These are phyloP conservation scores for Microtus montanus DNA, from an alignment of 2,113 vertebrate species.

Conservation along the genomic window DNA sequence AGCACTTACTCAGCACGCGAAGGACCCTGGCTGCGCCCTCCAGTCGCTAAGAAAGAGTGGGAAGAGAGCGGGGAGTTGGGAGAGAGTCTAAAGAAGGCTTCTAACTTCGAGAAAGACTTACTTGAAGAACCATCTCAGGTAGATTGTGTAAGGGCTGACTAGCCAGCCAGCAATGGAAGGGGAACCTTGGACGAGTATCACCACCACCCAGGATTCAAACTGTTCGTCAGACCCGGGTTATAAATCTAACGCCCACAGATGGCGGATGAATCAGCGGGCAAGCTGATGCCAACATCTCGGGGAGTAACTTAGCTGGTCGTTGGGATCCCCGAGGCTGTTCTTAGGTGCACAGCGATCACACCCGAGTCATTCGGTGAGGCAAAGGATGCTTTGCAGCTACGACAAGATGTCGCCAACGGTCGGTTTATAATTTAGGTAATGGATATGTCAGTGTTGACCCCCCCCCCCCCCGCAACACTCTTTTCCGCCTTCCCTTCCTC, in stretches of 20 bases:
- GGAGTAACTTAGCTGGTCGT: neutral
- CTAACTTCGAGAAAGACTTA: neutral
- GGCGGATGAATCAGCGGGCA: slow-evolving; percentile 45
- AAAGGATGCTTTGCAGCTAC: slow-evolving; percentile 29
- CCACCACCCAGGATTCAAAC: neutral
- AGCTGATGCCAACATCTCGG: neutral
- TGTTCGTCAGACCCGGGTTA: slow-evolving; percentile 31
- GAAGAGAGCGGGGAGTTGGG: too few species aligned
- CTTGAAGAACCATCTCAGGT: neutral
- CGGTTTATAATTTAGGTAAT: neutral
- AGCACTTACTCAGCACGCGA: neutral
- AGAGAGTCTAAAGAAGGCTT: neutral
- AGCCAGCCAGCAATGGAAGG: neutral
- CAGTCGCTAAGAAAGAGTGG: too few species aligned
- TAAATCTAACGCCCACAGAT: neutral
- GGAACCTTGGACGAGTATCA: neutral
- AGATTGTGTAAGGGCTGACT: slow-evolving; percentile 36
- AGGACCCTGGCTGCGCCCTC: too few species aligned
- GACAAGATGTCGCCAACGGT: too few species aligned
- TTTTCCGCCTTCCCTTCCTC: too few species aligned
- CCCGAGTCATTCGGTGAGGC: slow-evolving; percentile 33
- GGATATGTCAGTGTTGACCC: neutral
- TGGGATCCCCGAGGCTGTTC: neutral
- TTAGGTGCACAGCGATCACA: slow-evolving; percentile 6
- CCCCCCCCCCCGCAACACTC: neutral